Base-by-base conservation (phyloP, 2,888 invertebrate species). In the Panzeria rudis region DNA sequence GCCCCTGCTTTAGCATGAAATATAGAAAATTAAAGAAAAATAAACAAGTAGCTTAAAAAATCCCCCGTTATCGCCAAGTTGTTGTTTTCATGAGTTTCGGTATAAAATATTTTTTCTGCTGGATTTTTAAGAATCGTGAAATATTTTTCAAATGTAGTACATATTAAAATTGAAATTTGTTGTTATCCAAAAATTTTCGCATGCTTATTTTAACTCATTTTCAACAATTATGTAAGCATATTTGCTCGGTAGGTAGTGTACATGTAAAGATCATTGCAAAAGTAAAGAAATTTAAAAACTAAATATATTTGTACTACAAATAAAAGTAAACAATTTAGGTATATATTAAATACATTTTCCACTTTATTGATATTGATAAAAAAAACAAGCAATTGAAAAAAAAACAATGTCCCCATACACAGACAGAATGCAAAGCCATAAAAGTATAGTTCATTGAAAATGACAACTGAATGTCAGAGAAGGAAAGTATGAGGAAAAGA, bases 291-390 rank as follows among this genome's bases (percentile, higher is more conserved):
- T 62, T 62, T 20, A 56, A 59, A 54, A 15, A 64, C 20, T 6
- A 68, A 61, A 66, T 50, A 38, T 7, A 11, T 56, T 23, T 32
- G 35, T 52, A 68, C 56, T n/a, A 56, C 44, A 41, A 41, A 41
- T 17, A 17, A 64, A 75, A 29, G 35, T 71, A 71, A 79, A 76
- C 44, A 79, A 71, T 64, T 73, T 52, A 50, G 13, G 32, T 71
- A 76, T 79, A 84, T 75, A 79, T 71, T 79, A 23, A 84, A 66
- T 76, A 68, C 56, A 79, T 75, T 73, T 76, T 71, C 64, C 79
- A 80, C 47, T 76, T 84, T 84, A 84, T 84, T 84, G 59, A 71
- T 76, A 79, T 41, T 44, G 52, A 80, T 76, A 84, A 72, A 76
- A 47, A 73, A 25, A 52, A 32, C 9, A 62, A 54, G 23, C 20